Base-by-base conservation (phyloP, 2,113 vertebrate species). In the Odocoileus virginianus region DNA sequence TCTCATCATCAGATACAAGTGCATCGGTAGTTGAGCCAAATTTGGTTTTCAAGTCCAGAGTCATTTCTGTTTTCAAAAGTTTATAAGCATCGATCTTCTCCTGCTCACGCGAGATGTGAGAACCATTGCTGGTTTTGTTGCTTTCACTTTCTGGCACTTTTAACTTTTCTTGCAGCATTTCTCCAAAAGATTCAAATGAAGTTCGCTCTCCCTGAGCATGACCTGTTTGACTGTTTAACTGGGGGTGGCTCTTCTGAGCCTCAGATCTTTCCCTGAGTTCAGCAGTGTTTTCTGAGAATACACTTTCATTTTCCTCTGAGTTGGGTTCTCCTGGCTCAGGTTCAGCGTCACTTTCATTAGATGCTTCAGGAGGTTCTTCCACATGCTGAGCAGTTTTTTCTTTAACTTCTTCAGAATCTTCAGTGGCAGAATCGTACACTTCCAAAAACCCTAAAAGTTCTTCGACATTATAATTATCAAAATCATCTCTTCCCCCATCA, bases 401-500 rank as follows among this genome's bases (percentile, higher is more conserved):
- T 61, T 45, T 6, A 64, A 50, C 2, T 76, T 89, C 74, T 36
- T 78, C 58, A 15, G 87, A 71, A 33, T 81, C 33, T 95, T 95
- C 94, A 61, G 87, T 27, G 81, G 67, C 82, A 54, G 89, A 76
- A 95, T 90, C 52, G 6, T 89, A 85, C 0, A 17, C 58, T 94
- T 98, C 96, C 74, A 96, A 98, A 96, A 95, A 98, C 40, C 98
- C 98, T 98, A 99, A 98, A 93, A 99, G 98, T 11, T 98, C 98
- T 97, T 99, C 99, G 90, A 99, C 54, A 7, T 99, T 98, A 50
- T 99, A 99, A 97, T 97, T 99, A 94, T 99, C 98, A 98, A 99
- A 99, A 97, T 99, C 98, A 98, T 99, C 99, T 95, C 92, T 98
- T 98, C 99, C 99, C 1, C 98, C 99, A 94, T 99, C 99, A 97